Evolutionary conservation across 2,113 vertebrate genomes (phyloP), one percentile per base, ranked within the genome.

Genomic region (Mastomys natalensis): DNA sequence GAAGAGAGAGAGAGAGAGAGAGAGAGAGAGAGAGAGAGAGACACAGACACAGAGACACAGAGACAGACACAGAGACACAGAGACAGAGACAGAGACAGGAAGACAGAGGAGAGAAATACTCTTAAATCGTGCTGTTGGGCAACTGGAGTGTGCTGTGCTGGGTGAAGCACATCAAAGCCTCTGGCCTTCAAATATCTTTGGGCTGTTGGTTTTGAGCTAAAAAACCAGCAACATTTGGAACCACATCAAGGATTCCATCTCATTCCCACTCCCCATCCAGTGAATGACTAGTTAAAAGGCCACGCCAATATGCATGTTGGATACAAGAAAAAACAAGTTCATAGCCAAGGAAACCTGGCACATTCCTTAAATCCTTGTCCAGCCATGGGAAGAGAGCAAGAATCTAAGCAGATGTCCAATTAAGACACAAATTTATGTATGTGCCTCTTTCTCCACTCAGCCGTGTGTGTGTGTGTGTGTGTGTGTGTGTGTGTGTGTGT

Each of bases 311-410:
- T 96, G 62, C 97, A 87, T 93, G 95, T 87, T 95, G 93, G 86
- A 89, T 95, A 93, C 97, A 98, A 98, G 97, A 96, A 97, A 87
- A 96, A 95, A 98, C 97, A 98, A 97, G 97, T 96, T 94, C 91
- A 92, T 26, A 84, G 89, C 51, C 51, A 80, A 76, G 48, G 76
- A 85, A 96, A 93, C 17, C 95, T 87, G 94, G 87, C 93, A 86
- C 45, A 31, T 93, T 95, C 13, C 34, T 93, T 82, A 85, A 86
- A 89, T 89, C 89, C 86, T 85, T 91, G 95, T 97, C 96, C 95
- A 91, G 93, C 94, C 90, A 45, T 66, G 58, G 62, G 45, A 97
- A 95, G 87, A 95, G 43, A 97, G 62, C 12, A 76, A 73, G 60
- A n/a, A 64, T 87, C 73, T 96, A 74, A 97, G 51, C 34, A 93